Base-by-base conservation (phyloP, 2,797 vertebrate genomes). In the Acipenser transmontanus region DNA sequence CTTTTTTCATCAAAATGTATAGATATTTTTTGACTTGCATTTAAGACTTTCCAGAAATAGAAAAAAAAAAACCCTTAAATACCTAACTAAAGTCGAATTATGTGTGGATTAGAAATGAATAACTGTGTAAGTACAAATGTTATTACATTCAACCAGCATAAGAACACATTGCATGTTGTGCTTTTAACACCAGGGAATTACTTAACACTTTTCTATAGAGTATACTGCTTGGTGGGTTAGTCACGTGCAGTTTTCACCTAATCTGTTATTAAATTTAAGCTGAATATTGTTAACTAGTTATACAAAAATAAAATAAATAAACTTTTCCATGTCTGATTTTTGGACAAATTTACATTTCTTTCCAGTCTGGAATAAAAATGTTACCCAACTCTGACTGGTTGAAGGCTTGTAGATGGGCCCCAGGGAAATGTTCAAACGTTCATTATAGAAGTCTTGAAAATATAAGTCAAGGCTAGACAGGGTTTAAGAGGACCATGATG, bases 121-220 rank as follows among this genome's bases (percentile, higher is more conserved):
- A 17, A 1, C 4, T 34, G 34, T 34, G 4, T 34, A 34, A 34
- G 34, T 34, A 34, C 34, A 34, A 34, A 34, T 34, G 34, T 34
- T 47, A 12, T 59, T 66, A 61, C 12, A 61, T 66, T 62, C 66
- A 64, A 63, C 59, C 59, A 62, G 78, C 2, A 72, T 63, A 73
- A 84, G 84, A 85, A 85, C 82, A 85, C 62, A 66, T 72, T 67
- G 74, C 70, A 66, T 68, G 47, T 61, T 87, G 81, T 84, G 83
- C 82, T 81, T 66, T 69, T 81, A 82, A 71, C 68, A 74, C 76
- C 7, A 17, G 79, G 79, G 50, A 66, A 66, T 56, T 78, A 84
- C 76, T 75, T 72, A 70, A 76, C 74, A 34, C 34, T 34, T 34
- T 34, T 4, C 34, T 34, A 34, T 34, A 34, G 3, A 3, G 4